These are phyloP conservation scores for Bombus terrestris DNA, from an alignment of 1,140 invertebrate species.

Conservation along the genomic window DNA sequence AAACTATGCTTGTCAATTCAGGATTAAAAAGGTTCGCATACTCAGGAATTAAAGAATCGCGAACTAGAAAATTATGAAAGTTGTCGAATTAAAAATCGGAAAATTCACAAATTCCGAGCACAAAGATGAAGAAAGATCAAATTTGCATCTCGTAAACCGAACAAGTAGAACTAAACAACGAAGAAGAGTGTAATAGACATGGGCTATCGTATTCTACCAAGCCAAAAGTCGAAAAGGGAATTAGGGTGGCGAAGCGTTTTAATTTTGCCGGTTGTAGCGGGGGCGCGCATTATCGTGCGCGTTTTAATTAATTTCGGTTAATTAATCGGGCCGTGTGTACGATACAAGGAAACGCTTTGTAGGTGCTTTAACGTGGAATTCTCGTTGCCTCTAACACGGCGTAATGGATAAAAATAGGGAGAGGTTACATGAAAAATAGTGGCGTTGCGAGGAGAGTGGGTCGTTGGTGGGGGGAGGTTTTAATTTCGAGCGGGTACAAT, in stretches of 20 bases:
- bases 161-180: neutral
- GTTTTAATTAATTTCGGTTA: conserved; percentile 43
- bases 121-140: too few species aligned
- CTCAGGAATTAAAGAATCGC: too few species aligned
- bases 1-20: too few species aligned
- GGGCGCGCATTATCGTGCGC: conserved; percentile 3
- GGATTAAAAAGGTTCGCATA: fast-evolving
- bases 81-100: too few species aligned
- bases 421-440: conserved; percentile 14
- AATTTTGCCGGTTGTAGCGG: neutral
- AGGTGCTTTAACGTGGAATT: neutral
- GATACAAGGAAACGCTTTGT: conserved; percentile 7
- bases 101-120: too few species aligned
- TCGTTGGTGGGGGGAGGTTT: conserved; percentile 2
- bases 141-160: too few species aligned
- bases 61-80: too few species aligned
- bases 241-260: neutral
- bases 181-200: neutral
- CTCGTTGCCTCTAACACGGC: neutral
- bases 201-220: neutral
- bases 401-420: conserved; percentile 24
- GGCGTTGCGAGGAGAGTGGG: neutral
- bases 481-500: conserved; percentile 40
- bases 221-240: neutral
- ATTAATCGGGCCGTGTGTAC: conserved; percentile 4